Percentiles rank a stretch among this genome's conserved stretches.
Evolutionary conservation across 1,140 invertebrate species (phyloP).

Genomic region (Cydia splendana): DNA sequence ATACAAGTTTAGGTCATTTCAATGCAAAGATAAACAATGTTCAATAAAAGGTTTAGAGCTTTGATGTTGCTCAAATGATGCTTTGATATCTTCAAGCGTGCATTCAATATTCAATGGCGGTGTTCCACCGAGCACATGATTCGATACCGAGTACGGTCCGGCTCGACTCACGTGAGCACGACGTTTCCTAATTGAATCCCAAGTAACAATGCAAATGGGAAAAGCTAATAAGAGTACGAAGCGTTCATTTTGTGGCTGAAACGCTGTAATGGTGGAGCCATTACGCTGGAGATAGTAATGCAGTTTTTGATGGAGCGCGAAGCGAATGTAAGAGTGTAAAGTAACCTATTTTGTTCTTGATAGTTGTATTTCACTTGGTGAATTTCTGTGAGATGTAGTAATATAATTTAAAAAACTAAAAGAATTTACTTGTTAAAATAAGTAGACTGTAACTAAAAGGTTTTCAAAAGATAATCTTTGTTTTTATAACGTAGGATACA

Average conservation of each 20-base stretch:
- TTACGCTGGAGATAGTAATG: slow-evolving; percentile 15
- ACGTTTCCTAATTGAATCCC: slow-evolving; percentile 16
- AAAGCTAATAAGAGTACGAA: slow-evolving; percentile 27
- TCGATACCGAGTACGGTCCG: slow-evolving; percentile 8
- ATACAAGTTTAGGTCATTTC: neutral
- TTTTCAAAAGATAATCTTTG: neutral
- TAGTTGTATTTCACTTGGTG: neutral
- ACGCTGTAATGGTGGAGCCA: slow-evolving; percentile 18
- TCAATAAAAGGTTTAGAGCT: neutral
- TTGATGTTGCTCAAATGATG: slow-evolving; percentile 10
- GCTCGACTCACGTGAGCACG: neutral
- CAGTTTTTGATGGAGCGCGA: slow-evolving; percentile 17
- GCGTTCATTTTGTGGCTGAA: slow-evolving; percentile 9
- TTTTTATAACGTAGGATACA: neutral
- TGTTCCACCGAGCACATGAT: slow-evolving; percentile 8
- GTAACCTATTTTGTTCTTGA: neutral
- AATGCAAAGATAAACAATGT: neutral
- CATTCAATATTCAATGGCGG: slow-evolving; percentile 17
- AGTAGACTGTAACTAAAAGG: neutral
- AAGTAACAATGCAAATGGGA: slow-evolving; percentile 27
- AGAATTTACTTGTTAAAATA: neutral
- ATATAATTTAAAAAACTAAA: neutral
- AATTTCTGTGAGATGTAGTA: neutral
- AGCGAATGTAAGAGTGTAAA: neutral
- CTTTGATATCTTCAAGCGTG: neutral